These are phyloP conservation scores for Parnassius glacialis DNA, from an alignment of 2,888 invertebrate species.

Conservation along the genomic window DNA sequence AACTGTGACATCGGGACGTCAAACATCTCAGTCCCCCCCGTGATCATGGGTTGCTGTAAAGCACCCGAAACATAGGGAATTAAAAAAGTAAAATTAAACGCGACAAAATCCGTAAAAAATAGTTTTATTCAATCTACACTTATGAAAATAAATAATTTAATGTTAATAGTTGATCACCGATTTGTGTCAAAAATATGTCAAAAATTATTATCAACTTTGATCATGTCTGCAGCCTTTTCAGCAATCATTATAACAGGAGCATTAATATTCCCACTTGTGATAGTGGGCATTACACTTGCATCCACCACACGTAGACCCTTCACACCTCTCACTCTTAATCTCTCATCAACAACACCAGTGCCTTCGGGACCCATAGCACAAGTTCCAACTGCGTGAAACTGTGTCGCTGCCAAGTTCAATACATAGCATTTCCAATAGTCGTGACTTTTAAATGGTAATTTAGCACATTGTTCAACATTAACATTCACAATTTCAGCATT, in stretches of 20 bases:
- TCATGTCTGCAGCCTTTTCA: slow-evolving; percentile 44
- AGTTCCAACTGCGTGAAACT: slow-evolving; percentile 86
- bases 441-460: slow-evolving; percentile 34
- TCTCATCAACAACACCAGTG: slow-evolving; percentile 82
- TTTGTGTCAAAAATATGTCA: too few relatives aligned
- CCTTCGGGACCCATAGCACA: slow-evolving; percentile 83
- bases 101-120: too few relatives aligned
- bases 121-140: too few relatives aligned
- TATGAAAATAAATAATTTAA: too few relatives aligned
- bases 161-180: too few relatives aligned
- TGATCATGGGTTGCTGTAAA: too few relatives aligned
- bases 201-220: slow-evolving; percentile 32
- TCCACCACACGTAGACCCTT: slow-evolving; percentile 41
- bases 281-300: slow-evolving; percentile 68
- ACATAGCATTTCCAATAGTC: slow-evolving; percentile 54
- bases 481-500: slow-evolving; percentile 38
- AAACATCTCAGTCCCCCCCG: too few relatives aligned
- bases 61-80: too few relatives aligned
- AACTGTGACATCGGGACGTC: too few relatives aligned
- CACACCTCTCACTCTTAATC: slow-evolving; percentile 55
- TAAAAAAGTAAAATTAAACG: too few relatives aligned
- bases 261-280: slow-evolving; percentile 77
- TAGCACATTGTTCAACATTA: slow-evolving; percentile 38
- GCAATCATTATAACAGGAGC: slow-evolving; percentile 60
- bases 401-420: slow-evolving; percentile 75